Conservation (phyloP, 2,888 invertebrate species). For the Orchestes rusci region DNA sequence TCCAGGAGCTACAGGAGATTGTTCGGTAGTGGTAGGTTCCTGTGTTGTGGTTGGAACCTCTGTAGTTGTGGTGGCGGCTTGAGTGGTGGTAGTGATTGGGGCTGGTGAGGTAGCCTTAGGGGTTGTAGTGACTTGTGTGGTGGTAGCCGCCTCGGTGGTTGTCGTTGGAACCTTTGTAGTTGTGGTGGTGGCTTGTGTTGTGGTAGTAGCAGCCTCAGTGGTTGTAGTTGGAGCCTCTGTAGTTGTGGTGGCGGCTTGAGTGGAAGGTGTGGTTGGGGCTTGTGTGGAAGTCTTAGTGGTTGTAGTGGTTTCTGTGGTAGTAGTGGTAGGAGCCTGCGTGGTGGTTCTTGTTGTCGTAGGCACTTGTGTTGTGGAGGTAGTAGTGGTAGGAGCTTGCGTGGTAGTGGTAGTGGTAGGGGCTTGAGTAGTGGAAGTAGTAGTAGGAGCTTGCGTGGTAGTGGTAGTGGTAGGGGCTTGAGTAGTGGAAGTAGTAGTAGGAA, state of each 20-base stretch:
- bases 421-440: constrained; percentile 3
- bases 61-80: constrained; percentile 1
- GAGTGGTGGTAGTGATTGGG: constrained; percentile 4
- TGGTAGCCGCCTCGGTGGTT: constrained; percentile 1
- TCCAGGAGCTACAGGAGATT: constrained; percentile 1
- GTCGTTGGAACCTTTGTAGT: not conserved
- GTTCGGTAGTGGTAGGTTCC: constrained; percentile 10
- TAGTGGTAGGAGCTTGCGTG: constrained; percentile 11
- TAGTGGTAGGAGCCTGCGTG: constrained; percentile 4
- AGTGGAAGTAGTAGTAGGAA: constrained; percentile 13
- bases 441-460: constrained; percentile 6
- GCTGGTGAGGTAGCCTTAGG: not conserved
- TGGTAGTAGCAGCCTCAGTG: constrained; percentile 4
- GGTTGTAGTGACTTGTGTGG: constrained; percentile 6
- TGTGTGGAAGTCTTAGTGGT: constrained; percentile 1
- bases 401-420: constrained; percentile 8
- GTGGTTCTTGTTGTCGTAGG: not conserved
- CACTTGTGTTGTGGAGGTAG: constrained; percentile 6
- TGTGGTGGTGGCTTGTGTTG: constrained; percentile 5
- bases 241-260: constrained; percentile 4
- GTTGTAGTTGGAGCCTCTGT: constrained; percentile 3
- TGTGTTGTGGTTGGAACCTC: constrained; percentile 6
- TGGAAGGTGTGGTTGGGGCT: constrained; percentile 4
- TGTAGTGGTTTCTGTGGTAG: constrained; percentile 6
- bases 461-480: constrained; percentile 11